These are phyloP conservation scores for Pheosia tremula DNA, from an alignment of 2,888 invertebrate genomes.

Conservation along the genomic window DNA sequence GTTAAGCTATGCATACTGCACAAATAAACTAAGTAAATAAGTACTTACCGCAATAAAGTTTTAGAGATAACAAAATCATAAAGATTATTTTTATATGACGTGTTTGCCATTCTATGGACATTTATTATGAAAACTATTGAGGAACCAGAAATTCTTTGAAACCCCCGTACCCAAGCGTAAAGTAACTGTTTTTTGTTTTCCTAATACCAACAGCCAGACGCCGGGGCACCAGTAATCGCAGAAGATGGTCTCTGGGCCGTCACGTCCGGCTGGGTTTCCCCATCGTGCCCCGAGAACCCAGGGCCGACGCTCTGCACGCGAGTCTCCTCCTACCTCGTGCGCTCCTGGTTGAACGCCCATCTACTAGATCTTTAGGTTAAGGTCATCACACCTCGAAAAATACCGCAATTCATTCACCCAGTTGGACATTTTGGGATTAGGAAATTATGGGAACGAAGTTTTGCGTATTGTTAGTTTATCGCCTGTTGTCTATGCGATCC, in stretches of 20 bases:
- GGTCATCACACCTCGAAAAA: conserved; percentile 15
- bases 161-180: too few species aligned
- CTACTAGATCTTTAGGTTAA: conserved; percentile 25
- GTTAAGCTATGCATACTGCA: too few species aligned
- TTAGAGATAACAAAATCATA: too few species aligned
- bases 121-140: too few species aligned
- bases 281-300: conserved; percentile 36
- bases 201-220: conserved; percentile 59
- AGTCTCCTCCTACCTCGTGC: conserved; percentile 47
- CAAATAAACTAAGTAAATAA: too few species aligned
- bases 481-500: conserved; percentile 21
- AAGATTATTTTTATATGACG: too few species aligned
- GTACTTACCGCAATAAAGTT: too few species aligned
- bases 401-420: not conserved
- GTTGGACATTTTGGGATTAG: conserved; percentile 36
- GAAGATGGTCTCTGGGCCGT: conserved; percentile 71
- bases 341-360: conserved; percentile 55
- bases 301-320: conserved; percentile 66
- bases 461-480: not conserved
- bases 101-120: too few species aligned
- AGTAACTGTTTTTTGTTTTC: not conserved
- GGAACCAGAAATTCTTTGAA: too few species aligned
- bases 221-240: conserved; percentile 70
- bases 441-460: conserved; percentile 28
- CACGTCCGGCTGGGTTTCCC: conserved; percentile 68